Evolutionary conservation across 1,140 invertebrate genomes (phyloP), one percentile per base, ranked within the genome.

Genomic region (Cydia pomonella): DNA sequence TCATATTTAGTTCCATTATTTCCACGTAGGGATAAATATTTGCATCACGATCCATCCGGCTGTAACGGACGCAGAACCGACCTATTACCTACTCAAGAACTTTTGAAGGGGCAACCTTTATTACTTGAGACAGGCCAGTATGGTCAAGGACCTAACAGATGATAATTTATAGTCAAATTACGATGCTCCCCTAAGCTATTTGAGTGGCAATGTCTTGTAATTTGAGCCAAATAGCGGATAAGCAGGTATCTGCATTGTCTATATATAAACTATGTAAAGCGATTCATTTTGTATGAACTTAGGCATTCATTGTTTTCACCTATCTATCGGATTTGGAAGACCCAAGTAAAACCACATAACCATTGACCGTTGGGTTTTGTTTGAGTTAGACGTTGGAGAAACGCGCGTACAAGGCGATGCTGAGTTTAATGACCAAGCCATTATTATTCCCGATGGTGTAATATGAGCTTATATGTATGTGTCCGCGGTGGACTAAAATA

Each of bases 51-150:
- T 10, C 3, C 53, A 59, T 59, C 21, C 53, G 53, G 0, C 21
- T 23, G 21, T 18, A 82, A 73, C 72, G 77, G 79, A 82, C 77
- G 79, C 76, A 80, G 80, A 77, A 38, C 64, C 27, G 10, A 69
- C 64, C 64, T 33, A 69, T 69, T 69, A 69, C 64, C 64, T 69
- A 69, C 64, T 69, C 64, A 69, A 41, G 64, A 69, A 69, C 64
- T 33, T 69, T 69, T 69, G 18, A 69, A 69, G 71, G 71, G 71
- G 44, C 44, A 72, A 69, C 64, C 64, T 69, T 69, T 69, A 69
- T 69, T 69, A 69, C 27, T 69, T 13, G 9, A 41, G 64, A 69
- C 64, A 69, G 29, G 64, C 64, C 44, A 72, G 44, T 72, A 41
- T 47, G n/a, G 41, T 23, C 25, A 72, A 72, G 63, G 63, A 66